These are phyloP conservation scores for Hoplodrina blanda DNA, from an alignment of 2,888 invertebrate genomes.

Conservation along the genomic window DNA sequence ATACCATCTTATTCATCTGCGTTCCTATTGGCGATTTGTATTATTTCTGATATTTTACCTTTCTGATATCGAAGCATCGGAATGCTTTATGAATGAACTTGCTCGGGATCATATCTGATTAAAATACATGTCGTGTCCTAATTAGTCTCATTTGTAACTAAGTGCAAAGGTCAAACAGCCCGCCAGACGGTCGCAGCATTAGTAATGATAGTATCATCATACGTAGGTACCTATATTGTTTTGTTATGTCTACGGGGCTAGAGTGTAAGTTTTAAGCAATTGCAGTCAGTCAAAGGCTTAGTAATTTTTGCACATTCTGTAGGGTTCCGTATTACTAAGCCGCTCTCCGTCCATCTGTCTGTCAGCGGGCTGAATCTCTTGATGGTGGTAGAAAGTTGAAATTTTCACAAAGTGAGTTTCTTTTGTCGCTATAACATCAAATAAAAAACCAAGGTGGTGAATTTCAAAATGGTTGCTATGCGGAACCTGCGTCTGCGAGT, in stretches of 20 bases:
- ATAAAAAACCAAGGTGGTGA: too few relatives aligned
- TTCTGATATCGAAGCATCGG: slow-evolving; percentile 1
- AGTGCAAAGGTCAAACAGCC: slow-evolving; percentile 47
- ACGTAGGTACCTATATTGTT: neutral
- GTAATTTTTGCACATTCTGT: neutral
- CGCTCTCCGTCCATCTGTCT: too few relatives aligned
- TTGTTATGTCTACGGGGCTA: neutral
- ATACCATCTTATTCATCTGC: too few relatives aligned
- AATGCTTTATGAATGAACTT: neutral
- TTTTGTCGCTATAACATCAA: too few relatives aligned
- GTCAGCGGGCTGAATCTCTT: too few relatives aligned
- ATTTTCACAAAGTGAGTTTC: too few relatives aligned
- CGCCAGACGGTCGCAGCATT: neutral
- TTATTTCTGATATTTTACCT: neutral
- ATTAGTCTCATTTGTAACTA: slow-evolving; percentile 29
- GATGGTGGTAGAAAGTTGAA: too few relatives aligned
- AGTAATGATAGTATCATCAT: neutral
- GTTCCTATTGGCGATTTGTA: too few relatives aligned
- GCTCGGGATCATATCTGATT: slow-evolving; percentile 8
- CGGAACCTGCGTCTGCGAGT: too few relatives aligned
- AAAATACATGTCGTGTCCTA: slow-evolving; percentile 9
- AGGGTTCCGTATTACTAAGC: too few relatives aligned
- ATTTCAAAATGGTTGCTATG: too few relatives aligned
- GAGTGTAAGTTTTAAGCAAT: neutral
- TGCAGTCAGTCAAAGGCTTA: too few relatives aligned